Evolutionary conservation across 2,888 invertebrate genomes (phyloP).

Genomic region (Nephrocerus scutellatus): DNA sequence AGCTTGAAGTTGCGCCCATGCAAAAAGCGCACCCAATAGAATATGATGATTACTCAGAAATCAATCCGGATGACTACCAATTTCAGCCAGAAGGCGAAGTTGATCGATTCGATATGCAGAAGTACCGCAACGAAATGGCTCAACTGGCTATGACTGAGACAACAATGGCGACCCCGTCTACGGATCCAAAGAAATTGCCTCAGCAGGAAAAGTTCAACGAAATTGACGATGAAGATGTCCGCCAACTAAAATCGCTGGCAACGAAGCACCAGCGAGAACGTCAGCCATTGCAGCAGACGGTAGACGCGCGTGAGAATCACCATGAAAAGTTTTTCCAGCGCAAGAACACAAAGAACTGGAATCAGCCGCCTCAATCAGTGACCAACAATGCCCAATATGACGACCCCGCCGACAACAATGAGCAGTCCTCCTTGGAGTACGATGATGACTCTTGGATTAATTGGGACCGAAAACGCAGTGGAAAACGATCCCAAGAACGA

Average conservation of each 20-base stretch:
- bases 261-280: constrained; percentile 47
- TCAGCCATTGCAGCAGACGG: background rate
- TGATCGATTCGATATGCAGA: constrained; percentile 18
- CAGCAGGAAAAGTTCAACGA: too few relatives aligned
- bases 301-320: too few relatives aligned
- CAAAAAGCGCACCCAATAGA: constrained; percentile 3
- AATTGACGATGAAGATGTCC: constrained; percentile 63
- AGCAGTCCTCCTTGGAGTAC: too few relatives aligned
- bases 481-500: background rate
- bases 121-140: constrained; percentile 19
- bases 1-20: constrained; percentile 37
- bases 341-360: constrained; percentile 9
- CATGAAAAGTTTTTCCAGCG: too few relatives aligned
- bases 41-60: constrained; percentile 16
- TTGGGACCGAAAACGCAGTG: constrained; percentile 49
- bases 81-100: constrained; percentile 23
- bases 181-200: background rate
- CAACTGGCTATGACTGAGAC: constrained; percentile 5
- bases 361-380: constrained; percentile 7
- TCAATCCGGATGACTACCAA: constrained; percentile 23
- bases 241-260: constrained; percentile 58
- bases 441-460: constrained; percentile 48
- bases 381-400: constrained; percentile 11
- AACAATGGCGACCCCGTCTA: constrained; percentile 22
- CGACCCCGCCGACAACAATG: constrained; percentile 25